Evolutionary conservation across 2,888 invertebrate genomes (phyloP), one percentile per base, ranked within the genome.

Genomic region (Lomographa bimaculata): DNA sequence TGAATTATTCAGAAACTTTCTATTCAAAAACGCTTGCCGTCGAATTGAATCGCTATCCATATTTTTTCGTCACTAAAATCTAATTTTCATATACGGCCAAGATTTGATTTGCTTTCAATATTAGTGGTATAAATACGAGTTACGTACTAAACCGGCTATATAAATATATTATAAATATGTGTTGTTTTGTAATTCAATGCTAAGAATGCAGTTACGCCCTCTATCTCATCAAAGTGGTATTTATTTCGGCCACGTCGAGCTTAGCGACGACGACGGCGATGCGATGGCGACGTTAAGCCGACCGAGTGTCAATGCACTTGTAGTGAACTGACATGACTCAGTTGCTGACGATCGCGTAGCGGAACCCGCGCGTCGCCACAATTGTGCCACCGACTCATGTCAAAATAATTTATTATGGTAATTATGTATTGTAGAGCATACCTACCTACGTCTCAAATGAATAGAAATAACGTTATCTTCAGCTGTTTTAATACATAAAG

Each of bases 281-380:
- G 36, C 29, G 33, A 64, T 59, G n/a, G n/a, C n/a, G n/a, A n/a
- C n/a, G n/a, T n/a, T n/a, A n/a, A n/a, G n/a, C n/a, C n/a, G n/a
- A 40, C 51, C 50, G 47, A 58, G 65, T 66, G 74, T 75, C 76
- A 76, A 71, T 64, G 76, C 60, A 71, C 74, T 67, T 63, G 51
- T 58, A 60, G 60, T 61, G 53, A 60, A 60, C 51, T 57, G 54
- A 46, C 60, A 61, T 66, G 70, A 67, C 55, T 69, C 71, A 72
- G 49, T 58, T 43, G 54, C 58, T 62, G 59, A 57, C 63, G 62
- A 53, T 30, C 46, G 46, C 52, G 53, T 63, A 66, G 64, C 65
- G 63, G 62, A 55, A 55, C 59, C 48, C 50, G 46, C 57, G 48
- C 52, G 46, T 51, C 54, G 54, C 56, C 54, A 60, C 63, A 60